These are phyloP conservation scores for Pipra filicauda DNA, from an alignment of 2,113 vertebrate genomes.

Conservation along the genomic window DNA sequence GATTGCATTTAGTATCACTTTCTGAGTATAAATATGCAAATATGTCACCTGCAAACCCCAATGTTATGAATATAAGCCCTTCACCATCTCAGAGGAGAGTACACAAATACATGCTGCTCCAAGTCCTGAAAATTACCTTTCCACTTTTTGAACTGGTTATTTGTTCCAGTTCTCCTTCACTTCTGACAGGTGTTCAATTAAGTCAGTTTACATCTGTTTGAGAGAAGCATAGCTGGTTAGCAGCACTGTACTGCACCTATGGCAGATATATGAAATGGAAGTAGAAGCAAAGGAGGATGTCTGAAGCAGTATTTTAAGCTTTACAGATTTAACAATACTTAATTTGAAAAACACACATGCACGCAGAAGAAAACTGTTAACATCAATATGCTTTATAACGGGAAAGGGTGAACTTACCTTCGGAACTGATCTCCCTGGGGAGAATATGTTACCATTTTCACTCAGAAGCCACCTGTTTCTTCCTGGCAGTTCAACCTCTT, in stretches of 20 bases:
- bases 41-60: background rate
- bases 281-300: slow-evolving; percentile 22
- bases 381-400: slow-evolving; percentile 60
- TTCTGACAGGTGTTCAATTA: slow-evolving; percentile 54
- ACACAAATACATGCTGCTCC: background rate
- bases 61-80: background rate
- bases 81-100: background rate
- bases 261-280: slow-evolving; percentile 46
- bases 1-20: background rate
- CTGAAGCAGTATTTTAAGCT: slow-evolving; percentile 63
- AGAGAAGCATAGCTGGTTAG: background rate
- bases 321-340: slow-evolving; percentile 63
- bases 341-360: slow-evolving; percentile 71
- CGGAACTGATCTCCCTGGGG: slow-evolving; percentile 53
- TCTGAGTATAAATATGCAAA: background rate
- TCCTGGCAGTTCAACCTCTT: background rate
- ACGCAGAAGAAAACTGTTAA: slow-evolving; percentile 66
- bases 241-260: background rate
- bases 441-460: slow-evolving; percentile 34
- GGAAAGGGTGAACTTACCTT: slow-evolving; percentile 68
- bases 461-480: slow-evolving; percentile 58
- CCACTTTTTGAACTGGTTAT: background rate
- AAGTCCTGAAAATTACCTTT: background rate
- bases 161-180: background rate
- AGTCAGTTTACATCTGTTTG: slow-evolving; percentile 17